phyloP scores from a whole-genome alignment of 2,113 vertebrate species.

The Tringa solitaria region DNA sequence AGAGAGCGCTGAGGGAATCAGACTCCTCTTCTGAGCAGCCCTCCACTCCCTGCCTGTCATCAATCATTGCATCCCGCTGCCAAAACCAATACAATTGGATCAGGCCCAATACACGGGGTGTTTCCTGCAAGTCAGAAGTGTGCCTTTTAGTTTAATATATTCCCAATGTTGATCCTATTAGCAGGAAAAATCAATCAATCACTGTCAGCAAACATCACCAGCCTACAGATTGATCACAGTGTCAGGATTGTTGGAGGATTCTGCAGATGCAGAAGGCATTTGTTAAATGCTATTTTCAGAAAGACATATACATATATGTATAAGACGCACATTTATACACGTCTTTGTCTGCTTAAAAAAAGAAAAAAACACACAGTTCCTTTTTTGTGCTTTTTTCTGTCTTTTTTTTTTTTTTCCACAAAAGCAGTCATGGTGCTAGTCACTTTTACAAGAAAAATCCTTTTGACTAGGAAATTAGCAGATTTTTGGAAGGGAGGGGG shows the following conservation, averaged over 20 bases:
- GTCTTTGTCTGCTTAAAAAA: slow-evolving; percentile 48
- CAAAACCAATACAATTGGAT: slow-evolving; percentile 58
- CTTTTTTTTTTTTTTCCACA: not conserved
- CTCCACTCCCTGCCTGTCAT: slow-evolving; percentile 60
- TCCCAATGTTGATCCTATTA: slow-evolving; percentile 56
- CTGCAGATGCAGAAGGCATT: slow-evolving; percentile 27
- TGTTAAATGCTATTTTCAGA: slow-evolving; percentile 40
- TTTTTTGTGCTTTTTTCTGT: not conserved
- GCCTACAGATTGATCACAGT: slow-evolving; percentile 29
- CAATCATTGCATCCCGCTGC: slow-evolving; percentile 70
- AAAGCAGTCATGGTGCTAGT: not conserved
- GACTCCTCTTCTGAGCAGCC: slow-evolving; percentile 1
- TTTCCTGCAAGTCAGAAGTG: slow-evolving; percentile 47
- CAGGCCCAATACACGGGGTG: slow-evolving; percentile 3
- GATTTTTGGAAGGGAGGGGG: not conserved
- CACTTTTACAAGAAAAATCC: not conserved
- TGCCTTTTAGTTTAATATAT: slow-evolving; percentile 52
- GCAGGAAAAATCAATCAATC: slow-evolving; percentile 76
- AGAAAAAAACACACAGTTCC: not conserved
- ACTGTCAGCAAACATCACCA: slow-evolving; percentile 68
- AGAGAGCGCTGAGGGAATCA: not conserved
- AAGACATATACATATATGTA: slow-evolving; percentile 61
- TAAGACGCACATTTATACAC: slow-evolving; percentile 11
- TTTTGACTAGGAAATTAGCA: not conserved
- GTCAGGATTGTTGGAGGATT: slow-evolving; percentile 6